phyloP scores from a whole-genome alignment of 1,140 invertebrate species.

The Drosophila santomea region DNA sequence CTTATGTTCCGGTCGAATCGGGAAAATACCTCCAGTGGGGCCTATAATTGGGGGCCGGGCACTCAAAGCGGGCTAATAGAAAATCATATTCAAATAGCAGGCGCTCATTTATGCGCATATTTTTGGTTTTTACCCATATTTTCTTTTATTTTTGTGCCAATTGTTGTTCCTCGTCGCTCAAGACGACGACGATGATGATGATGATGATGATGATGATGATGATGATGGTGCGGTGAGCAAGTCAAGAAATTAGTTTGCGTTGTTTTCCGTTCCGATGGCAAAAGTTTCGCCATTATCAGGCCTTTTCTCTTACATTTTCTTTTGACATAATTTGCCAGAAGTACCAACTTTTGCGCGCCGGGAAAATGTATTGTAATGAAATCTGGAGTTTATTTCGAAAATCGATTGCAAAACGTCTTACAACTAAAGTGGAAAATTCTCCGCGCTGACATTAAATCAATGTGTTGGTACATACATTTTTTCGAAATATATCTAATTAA shows the following conservation, averaged over 20 bases:
- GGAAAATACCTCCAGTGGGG: conserved; percentile 12
- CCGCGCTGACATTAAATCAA: too few species aligned
- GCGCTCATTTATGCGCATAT: conserved; percentile 76
- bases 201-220: conserved; percentile 35
- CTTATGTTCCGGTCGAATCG: conserved; percentile 48
- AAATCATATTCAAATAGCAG: conserved; percentile 56
- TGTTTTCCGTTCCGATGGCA: conserved; percentile 55
- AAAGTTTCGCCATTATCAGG: conserved; percentile 62
- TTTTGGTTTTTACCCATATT: conserved; percentile 62
- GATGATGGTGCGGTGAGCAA: conserved; percentile 16
- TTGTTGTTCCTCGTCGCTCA: conserved; percentile 14
- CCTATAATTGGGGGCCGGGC: conserved; percentile 52
- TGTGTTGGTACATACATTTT: too few species aligned
- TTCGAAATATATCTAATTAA: too few species aligned
- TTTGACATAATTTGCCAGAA: conserved; percentile 17
- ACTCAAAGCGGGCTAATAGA: conserved; percentile 47
- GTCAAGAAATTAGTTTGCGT: conserved; percentile 32
- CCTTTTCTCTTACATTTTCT: conserved; percentile 10
- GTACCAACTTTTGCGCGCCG: not conserved
- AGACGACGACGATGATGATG: conserved; percentile 26
- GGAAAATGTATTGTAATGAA: conserved; percentile 10
- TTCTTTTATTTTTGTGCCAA: conserved; percentile 46
- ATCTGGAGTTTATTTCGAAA: conserved; percentile 4
- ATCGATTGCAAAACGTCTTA: conserved; percentile 2
- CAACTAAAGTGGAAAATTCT: not conserved